Evolutionary conservation across 2,113 vertebrate genomes (phyloP).

Genomic region (Eulacestoma nigropectus): DNA sequence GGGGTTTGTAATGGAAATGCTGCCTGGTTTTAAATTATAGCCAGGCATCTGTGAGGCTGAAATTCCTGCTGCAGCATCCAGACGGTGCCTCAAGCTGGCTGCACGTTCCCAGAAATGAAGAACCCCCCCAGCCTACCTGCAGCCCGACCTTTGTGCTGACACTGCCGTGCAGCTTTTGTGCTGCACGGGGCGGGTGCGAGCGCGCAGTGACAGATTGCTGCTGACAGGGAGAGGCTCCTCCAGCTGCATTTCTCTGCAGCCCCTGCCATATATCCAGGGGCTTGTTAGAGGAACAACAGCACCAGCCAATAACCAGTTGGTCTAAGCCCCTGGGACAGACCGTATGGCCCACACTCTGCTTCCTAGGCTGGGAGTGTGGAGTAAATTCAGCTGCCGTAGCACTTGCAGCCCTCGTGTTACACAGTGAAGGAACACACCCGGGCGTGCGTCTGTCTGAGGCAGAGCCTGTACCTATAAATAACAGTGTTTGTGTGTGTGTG

Average conservation of each 20-base stretch:
- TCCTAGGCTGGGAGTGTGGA: not conserved
- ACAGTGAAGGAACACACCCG: not conserved
- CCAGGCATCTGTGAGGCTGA: not conserved
- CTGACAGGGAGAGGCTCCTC: slow-evolving; percentile 33
- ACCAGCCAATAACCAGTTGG: slow-evolving; percentile 45
- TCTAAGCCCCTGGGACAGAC: slow-evolving; percentile 39
- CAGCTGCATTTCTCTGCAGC: slow-evolving; percentile 51
- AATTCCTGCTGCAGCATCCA: slow-evolving; percentile 38
- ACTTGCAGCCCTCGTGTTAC: not conserved
- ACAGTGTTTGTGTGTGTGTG: not conserved
- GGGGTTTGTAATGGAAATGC: slow-evolving; percentile 28
- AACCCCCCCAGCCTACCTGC: slow-evolving; percentile 3
- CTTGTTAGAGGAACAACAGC: slow-evolving; percentile 53
- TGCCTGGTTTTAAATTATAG: not conserved
- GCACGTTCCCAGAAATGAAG: not conserved
- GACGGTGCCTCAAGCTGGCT: slow-evolving; percentile 32
- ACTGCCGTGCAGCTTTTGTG: slow-evolving; percentile 4
- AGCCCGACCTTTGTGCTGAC: slow-evolving; percentile 15
- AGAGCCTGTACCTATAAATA: slow-evolving; percentile 7
- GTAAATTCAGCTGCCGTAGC: not conserved
- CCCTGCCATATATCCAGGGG: slow-evolving; percentile 30
- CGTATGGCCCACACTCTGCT: slow-evolving; percentile 43
- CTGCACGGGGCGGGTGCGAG: not conserved
- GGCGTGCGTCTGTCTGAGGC: not conserved
- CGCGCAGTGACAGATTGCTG: slow-evolving; percentile 46